These are phyloP conservation scores for Hesperophylax magnus DNA, from an alignment of 1,140 invertebrate species.

Conservation along the genomic window DNA sequence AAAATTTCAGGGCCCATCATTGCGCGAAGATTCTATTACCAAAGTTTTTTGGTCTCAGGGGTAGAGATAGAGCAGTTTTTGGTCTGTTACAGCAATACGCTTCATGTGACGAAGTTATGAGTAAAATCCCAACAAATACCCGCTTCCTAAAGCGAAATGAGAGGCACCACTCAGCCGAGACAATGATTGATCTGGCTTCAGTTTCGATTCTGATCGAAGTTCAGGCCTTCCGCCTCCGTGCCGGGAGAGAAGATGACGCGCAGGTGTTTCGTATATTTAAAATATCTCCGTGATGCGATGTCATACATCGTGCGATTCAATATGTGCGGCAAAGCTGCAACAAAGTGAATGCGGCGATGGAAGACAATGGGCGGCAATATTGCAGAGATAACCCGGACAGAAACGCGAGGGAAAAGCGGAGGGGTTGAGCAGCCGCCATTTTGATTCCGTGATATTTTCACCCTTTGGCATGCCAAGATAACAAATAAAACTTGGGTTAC, in stretches of 20 bases:
- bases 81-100: no score
- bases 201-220: background rate
- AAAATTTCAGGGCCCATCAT: no score
- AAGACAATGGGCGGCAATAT: conserved; percentile 38
- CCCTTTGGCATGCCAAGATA: no score
- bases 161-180: background rate
- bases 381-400: conserved; percentile 8
- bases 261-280: conserved; percentile 10
- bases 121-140: background rate
- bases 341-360: conserved; percentile 35
- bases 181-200: conserved; percentile 26
- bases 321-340: conserved; percentile 39
- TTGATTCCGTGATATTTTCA: no score
- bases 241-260: background rate
- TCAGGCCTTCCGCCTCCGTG: background rate
- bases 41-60: no score
- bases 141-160: background rate
- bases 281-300: conserved; percentile 2
- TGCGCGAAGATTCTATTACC: no score
- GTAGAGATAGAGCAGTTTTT: no score
- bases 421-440: background rate
- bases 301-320: conserved; percentile 45
- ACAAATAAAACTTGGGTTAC: no score
- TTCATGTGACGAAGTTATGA: no score
- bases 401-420: background rate